These are phyloP conservation scores for Perca flavescens DNA, from an alignment of 2,113 vertebrate species.

Conservation along the genomic window DNA sequence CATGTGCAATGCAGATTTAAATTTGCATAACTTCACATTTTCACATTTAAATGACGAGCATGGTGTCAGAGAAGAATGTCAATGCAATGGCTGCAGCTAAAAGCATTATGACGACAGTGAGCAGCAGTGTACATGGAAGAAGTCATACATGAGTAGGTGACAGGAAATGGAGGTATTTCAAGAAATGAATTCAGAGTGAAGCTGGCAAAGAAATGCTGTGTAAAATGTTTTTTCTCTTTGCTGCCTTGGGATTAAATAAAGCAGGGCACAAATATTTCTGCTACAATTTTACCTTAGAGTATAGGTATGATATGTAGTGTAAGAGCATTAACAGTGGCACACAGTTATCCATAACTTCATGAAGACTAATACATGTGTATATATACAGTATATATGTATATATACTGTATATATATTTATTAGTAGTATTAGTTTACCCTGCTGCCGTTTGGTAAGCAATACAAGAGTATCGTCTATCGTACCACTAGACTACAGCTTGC, in stretches of 20 bases:
- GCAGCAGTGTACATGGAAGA: not conserved
- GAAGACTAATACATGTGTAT: not conserved
- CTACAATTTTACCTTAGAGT: not conserved
- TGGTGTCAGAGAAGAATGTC: not conserved
- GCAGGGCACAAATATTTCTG: slow-evolving; percentile 32
- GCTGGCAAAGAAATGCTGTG: slow-evolving; percentile 10
- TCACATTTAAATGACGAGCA: not conserved
- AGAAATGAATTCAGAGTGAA: slow-evolving; percentile 11
- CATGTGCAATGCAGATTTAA: not conserved
- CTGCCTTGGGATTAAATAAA: slow-evolving; percentile 37
- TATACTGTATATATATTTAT: no score
- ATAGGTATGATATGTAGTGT: not conserved
- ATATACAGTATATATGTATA: no score
- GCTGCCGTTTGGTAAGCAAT: no score
- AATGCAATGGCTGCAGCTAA: not conserved
- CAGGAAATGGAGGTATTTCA: slow-evolving; percentile 26
- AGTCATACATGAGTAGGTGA: slow-evolving; percentile 10
- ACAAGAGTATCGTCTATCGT: no score
- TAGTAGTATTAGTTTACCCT: no score
- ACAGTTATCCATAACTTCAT: slow-evolving; percentile 9
- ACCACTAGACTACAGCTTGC: no score
- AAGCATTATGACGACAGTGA: not conserved
- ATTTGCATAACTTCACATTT: not conserved
- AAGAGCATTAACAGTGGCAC: not conserved
- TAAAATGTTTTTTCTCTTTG: slow-evolving; percentile 9